Evolutionary conservation across 92 coral and sea anemone genomes (phyloP).

Genomic region (Bergia puertoricense): DNA sequence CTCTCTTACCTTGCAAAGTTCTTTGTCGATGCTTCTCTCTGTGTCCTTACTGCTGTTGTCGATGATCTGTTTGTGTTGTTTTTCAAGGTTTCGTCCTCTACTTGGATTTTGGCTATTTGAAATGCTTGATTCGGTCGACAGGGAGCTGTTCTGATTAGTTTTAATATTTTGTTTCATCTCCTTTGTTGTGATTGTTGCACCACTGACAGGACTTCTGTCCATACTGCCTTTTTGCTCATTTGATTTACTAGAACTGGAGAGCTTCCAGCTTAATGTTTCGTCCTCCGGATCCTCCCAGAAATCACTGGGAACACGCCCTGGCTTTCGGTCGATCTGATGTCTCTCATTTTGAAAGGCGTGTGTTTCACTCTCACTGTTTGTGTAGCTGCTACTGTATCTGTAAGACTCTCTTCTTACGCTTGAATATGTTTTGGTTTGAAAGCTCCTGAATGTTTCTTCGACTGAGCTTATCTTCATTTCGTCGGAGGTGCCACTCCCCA

Average conservation of each 20-base stretch:
- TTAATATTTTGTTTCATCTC: background rate
- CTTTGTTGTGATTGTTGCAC: background rate
- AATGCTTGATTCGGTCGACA: background rate
- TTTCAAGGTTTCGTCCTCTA: background rate
- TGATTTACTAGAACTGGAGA: background rate
- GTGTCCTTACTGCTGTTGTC: background rate
- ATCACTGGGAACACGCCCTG: background rate
- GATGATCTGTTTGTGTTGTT: background rate
- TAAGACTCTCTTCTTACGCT: background rate
- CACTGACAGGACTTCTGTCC: background rate
- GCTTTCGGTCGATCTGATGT: background rate
- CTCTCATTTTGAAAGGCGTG: background rate
- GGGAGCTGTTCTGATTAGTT: background rate
- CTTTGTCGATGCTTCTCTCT: background rate
- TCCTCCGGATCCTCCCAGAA: background rate
- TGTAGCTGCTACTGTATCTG: background rate
- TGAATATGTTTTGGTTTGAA: background rate
- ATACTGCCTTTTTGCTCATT: background rate
- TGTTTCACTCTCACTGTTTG: background rate
- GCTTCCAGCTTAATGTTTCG: background rate
- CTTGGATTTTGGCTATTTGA: background rate
- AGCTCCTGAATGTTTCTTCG: background rate
- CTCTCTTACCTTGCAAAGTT: background rate
- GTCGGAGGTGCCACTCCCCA: background rate
- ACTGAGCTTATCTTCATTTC: background rate